Percentiles rank a stretch among this genome's conserved stretches.
Evolutionary conservation across 2,888 invertebrate species (phyloP).

Genomic region (Eristalis arbustorum): DNA sequence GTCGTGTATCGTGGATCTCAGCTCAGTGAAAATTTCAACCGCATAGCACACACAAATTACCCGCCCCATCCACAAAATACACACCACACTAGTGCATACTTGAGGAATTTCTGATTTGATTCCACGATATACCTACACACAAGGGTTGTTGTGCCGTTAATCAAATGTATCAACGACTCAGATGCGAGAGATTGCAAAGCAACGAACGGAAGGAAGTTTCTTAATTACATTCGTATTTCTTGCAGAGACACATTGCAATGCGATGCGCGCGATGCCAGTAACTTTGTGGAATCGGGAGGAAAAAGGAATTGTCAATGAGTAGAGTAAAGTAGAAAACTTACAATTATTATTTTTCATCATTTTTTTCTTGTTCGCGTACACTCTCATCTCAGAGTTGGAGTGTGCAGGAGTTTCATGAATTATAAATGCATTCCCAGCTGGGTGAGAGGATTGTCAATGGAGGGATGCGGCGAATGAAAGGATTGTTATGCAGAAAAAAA

Average conservation of each 20-base stretch:
- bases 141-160: neutral
- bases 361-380: neutral
- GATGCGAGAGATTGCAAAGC: neutral
- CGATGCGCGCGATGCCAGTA: neutral
- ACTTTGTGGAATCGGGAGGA: neutral
- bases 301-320: neutral
- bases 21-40: too few species aligned
- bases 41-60: neutral
- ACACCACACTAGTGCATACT: neutral
- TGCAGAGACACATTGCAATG: neutral
- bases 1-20: neutral
- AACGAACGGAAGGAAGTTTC: slow-evolving; percentile 2
- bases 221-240: slow-evolving; percentile 3
- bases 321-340: neutral
- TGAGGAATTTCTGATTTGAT: neutral
- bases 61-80: neutral
- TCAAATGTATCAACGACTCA: neutral
- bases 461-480: neutral
- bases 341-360: neutral
- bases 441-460: neutral
- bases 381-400: neutral
- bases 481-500: neutral
- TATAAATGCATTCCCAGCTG: neutral
- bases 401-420: neutral
- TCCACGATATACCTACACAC: neutral